Evolutionary conservation across 1,140 invertebrate species (phyloP).

Genomic region (Aphidius ervi): DNA sequence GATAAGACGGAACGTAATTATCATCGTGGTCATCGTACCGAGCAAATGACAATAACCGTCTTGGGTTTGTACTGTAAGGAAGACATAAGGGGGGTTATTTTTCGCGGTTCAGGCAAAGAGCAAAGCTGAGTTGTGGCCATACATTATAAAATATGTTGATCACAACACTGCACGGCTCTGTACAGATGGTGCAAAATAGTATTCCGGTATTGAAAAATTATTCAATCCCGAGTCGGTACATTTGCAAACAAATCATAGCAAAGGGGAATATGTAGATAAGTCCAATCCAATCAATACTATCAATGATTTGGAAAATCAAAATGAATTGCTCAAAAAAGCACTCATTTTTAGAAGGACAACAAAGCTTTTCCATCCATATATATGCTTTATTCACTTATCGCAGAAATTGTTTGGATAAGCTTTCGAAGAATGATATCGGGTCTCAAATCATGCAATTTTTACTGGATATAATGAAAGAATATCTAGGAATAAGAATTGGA

Average conservation of each 20-base stretch:
- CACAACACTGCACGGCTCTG: conserved; percentile 8
- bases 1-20: conserved; percentile 24
- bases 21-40: conserved; percentile 19
- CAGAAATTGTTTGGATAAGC: too few relatives aligned
- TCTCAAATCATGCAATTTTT: too few relatives aligned
- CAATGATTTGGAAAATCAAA: conserved; percentile 26
- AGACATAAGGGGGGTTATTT: too few relatives aligned
- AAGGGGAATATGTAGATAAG: conserved; percentile 18
- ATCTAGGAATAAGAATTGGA: too few relatives aligned
- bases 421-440: too few relatives aligned
- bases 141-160: conserved; percentile 17
- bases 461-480: too few relatives aligned
- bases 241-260: conserved; percentile 19
- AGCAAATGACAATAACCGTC: conserved; percentile 20
- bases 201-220: conserved; percentile 12
- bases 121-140: conserved; percentile 19
- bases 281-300: conserved; percentile 17
- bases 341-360: conserved; percentile 18
- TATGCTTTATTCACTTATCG: conserved; percentile 23
- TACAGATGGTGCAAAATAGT: conserved; percentile 23
- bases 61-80: too few relatives aligned
- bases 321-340: conserved; percentile 9
- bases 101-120: conserved; percentile 15
- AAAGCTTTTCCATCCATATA: conserved; percentile 21
- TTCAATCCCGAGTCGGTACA: conserved; percentile 12